phyloP scores from a whole-genome alignment of 2,888 invertebrate genomes.

The Argyra leucocephala region DNA sequence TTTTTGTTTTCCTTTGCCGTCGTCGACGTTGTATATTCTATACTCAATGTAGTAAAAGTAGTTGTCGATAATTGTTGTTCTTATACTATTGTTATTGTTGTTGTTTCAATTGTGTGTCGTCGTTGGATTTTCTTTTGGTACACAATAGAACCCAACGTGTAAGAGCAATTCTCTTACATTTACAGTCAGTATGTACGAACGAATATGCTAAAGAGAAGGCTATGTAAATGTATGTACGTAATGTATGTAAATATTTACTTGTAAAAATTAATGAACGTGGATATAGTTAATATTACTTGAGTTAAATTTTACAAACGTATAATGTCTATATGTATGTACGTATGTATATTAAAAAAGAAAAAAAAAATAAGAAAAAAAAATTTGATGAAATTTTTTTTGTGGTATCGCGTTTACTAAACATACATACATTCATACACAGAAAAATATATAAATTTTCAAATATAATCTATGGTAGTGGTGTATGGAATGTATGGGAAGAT shows the following conservation, averaged over 20 bases:
- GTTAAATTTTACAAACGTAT: too few relatives aligned
- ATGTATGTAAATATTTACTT: neutral
- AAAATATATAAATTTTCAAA: neutral
- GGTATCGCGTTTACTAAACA: neutral
- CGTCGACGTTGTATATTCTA: neutral
- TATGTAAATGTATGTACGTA: neutral
- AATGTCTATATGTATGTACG: neutral
- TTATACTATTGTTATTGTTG: too few relatives aligned
- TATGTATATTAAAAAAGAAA: neutral
- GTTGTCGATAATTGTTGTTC: too few relatives aligned
- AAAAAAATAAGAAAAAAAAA: neutral
- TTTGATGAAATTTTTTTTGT: conserved; percentile 2
- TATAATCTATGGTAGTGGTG: neutral
- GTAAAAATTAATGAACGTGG: too few relatives aligned
- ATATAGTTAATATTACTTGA: too few relatives aligned
- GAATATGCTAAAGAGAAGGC: too few relatives aligned
- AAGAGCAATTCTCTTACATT: too few relatives aligned
- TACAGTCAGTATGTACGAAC: too few relatives aligned
- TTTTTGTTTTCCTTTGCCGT: neutral
- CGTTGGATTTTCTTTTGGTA: too few relatives aligned
- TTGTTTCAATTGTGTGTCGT: too few relatives aligned
- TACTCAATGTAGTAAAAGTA: too few relatives aligned
- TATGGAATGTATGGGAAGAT: neutral
- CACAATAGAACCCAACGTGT: too few relatives aligned
- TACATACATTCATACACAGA: neutral